Evolutionary conservation across 2,113 vertebrate genomes (phyloP).

Genomic region (Micromys minutus): DNA sequence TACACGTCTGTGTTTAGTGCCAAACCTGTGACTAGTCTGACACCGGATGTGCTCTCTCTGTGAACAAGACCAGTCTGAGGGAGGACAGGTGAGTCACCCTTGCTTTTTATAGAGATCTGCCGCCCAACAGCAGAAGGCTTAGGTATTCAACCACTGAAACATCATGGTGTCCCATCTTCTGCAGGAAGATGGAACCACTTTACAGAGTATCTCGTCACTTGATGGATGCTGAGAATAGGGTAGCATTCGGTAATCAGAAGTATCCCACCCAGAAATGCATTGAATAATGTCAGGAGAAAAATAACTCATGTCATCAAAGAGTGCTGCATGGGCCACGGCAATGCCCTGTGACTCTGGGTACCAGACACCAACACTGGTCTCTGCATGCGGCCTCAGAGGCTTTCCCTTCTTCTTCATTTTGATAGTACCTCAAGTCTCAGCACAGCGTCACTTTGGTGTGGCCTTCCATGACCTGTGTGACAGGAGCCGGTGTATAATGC

Average conservation of each 20-base stretch:
- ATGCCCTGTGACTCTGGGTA: not conserved
- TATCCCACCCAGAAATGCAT: not conserved
- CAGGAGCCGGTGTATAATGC: not conserved
- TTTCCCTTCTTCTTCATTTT: not conserved
- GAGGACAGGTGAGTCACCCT: not conserved
- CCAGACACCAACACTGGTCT: not conserved
- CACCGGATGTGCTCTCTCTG: not conserved
- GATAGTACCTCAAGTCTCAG: not conserved
- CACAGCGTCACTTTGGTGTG: not conserved
- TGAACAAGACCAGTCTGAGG: not conserved
- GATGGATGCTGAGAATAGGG: not conserved
- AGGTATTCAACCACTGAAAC: not conserved
- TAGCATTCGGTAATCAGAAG: not conserved
- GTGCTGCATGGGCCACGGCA: too few relatives aligned
- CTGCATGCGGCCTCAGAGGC: not conserved
- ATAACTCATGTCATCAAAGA: not conserved
- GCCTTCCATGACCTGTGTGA: not conserved
- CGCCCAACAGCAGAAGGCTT: not conserved
- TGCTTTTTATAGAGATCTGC: not conserved
- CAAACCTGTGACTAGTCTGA: not conserved
- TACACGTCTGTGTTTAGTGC: too few relatives aligned
- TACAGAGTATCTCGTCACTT: not conserved
- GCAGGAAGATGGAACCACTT: not conserved
- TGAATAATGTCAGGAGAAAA: not conserved
- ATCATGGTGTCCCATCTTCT: not conserved